phyloP scores from a whole-genome alignment of 2,888 invertebrate species.

The Gandaritis pyraliata region DNA sequence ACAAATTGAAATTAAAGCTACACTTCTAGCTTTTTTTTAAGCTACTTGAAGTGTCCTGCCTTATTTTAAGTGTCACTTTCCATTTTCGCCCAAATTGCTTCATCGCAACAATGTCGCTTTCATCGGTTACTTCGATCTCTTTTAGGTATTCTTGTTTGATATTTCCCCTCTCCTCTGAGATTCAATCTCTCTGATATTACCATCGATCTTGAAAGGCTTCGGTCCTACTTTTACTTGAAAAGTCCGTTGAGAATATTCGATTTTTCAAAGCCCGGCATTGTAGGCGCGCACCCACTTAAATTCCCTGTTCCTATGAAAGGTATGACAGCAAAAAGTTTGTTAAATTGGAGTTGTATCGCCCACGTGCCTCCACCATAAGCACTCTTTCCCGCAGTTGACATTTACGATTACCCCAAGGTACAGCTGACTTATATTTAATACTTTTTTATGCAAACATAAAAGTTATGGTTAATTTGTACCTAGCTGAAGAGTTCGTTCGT shows the following conservation, averaged over 20 bases:
- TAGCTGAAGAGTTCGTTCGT: neutral
- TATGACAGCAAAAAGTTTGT: neutral
- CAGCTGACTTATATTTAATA: slow-evolving; percentile 2
- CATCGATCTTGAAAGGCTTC: slow-evolving; percentile 4
- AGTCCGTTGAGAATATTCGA: neutral
- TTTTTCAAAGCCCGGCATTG: slow-evolving; percentile 2
- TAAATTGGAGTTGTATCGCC: slow-evolving; percentile 2
- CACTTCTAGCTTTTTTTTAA: neutral
- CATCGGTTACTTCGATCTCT: slow-evolving; percentile 2
- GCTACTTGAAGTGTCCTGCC: neutral
- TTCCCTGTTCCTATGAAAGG: neutral
- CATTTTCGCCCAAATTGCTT: neutral
- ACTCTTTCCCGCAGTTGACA: slow-evolving; percentile 1
- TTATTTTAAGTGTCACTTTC: neutral
- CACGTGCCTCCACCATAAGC: slow-evolving; percentile 4
- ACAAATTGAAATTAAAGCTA: slow-evolving; percentile 12
- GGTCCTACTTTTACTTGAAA: neutral
- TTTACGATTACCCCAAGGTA: slow-evolving; percentile 1
- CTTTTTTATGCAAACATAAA: neutral
- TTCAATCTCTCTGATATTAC: slow-evolving; percentile 10
- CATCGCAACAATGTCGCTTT: slow-evolving; percentile 1
- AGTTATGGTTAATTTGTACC: neutral
- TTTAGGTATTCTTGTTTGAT: slow-evolving; percentile 1
- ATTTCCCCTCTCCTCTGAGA: slow-evolving; percentile 4
- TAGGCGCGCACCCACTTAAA: neutral